Evolutionary conservation across 2,113 vertebrate species (phyloP), one percentile per base, ranked within the genome.

Genomic region (Gavialis gangeticus): DNA sequence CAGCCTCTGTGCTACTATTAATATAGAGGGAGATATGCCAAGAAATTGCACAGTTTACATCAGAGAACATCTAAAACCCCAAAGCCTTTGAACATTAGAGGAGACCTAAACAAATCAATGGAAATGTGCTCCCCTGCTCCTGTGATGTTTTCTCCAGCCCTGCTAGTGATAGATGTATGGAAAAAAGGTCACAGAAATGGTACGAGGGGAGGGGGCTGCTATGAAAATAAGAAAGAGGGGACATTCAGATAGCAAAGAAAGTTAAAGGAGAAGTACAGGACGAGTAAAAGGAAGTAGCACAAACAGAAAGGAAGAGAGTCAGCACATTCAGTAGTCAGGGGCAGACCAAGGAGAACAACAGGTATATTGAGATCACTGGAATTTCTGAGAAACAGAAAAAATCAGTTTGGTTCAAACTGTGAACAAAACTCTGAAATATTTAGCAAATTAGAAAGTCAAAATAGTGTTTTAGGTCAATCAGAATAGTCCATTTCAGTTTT

Each of bases 371-470:
- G 95, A n/a, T 75, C 81, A 92, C 46, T 56, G 67, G 88, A 79
- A 96, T 76, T 60, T 90, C 87, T 87, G 71, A 87, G 90, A 92
- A 95, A 95, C 78, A 89, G 81, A 95, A 95, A 97, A 97, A 96
- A 9, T 89, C 83, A 94, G 89, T 82, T 96, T 85, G 91, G 93
- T 89, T 64, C 75, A 71, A 94, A 91, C 16, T 75, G 89, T 46
- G 46, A 46, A 46, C 46, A 46, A 9, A 46, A 46, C 46, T 46
- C 46, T 46, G 46, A 46, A 46, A 46, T 46, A 3, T 46, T 46
- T 46, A 46, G 46, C 46, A 46, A 46, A 46, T 46, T 46, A 46
- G 46, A 46, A 46, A 46, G 46, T 46, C 46, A 46, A 46, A 46
- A 46, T 46, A 46, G 7, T 46, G 9, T 46, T 46, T 46, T 46